These are phyloP conservation scores for Incurvaria masculella DNA, from an alignment of 2,888 invertebrate genomes.

Conservation along the genomic window DNA sequence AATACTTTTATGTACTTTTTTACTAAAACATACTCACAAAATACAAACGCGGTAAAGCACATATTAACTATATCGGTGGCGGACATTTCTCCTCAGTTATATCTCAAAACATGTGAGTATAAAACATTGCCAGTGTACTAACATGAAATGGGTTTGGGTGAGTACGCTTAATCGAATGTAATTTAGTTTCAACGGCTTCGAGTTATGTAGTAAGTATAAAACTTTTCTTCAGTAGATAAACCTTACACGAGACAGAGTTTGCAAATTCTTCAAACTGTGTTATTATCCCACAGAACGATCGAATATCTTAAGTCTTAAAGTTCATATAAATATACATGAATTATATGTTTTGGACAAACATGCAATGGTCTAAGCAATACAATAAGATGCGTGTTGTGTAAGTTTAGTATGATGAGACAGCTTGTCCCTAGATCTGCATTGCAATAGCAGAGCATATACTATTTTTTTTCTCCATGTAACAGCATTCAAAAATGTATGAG, in stretches of 20 bases:
- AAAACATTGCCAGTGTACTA: background rate
- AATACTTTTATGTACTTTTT: conserved; percentile 28
- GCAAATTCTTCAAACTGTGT: conserved; percentile 19
- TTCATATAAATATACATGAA: too few relatives aligned
- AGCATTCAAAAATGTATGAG: too few relatives aligned
- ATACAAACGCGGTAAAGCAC: background rate
- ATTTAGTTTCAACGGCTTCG: background rate
- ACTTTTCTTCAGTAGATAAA: conserved; percentile 15
- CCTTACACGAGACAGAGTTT: conserved; percentile 54
- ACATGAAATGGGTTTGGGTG: background rate
- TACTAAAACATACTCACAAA: background rate
- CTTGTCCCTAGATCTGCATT: too few relatives aligned
- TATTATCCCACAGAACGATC: too few relatives aligned
- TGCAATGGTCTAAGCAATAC: too few relatives aligned
- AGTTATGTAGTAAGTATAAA: background rate
- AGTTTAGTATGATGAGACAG: too few relatives aligned
- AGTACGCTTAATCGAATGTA: too few relatives aligned
- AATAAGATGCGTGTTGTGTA: too few relatives aligned
- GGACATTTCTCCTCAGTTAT: background rate
- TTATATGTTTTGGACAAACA: too few relatives aligned
- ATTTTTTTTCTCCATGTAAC: too few relatives aligned
- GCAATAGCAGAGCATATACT: too few relatives aligned
- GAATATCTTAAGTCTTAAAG: too few relatives aligned
- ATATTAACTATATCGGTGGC: background rate
- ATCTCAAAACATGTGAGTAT: background rate